phyloP scores from a whole-genome alignment of 2,888 invertebrate genomes.

The Scrobipalpa costella region DNA sequence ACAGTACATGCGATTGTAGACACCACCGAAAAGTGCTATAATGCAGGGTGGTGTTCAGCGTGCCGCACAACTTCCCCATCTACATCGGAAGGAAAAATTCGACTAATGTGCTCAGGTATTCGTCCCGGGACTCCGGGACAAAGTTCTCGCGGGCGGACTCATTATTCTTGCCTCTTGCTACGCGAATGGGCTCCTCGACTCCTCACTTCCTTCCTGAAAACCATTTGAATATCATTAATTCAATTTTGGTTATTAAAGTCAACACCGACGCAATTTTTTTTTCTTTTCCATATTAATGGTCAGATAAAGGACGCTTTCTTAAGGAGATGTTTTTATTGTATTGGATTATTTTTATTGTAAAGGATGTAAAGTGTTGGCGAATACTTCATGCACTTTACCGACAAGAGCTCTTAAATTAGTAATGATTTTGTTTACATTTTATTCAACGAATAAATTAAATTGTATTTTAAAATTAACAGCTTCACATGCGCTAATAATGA shows the following conservation, averaged over 20 bases:
- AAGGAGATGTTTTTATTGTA: too few species aligned
- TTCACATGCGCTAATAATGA: too few species aligned
- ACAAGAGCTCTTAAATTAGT: too few species aligned
- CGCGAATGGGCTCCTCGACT: slow-evolving; percentile 70
- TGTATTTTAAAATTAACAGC: too few species aligned
- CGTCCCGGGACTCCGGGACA: not conserved
- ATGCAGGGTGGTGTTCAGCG: not conserved
- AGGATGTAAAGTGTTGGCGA: too few species aligned
- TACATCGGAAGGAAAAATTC: slow-evolving; percentile 15
- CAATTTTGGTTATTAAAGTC: slow-evolving; percentile 47
- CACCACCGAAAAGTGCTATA: too few species aligned
- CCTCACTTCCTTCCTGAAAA: slow-evolving; percentile 64
- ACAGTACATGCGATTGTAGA: too few species aligned
- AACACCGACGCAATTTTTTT: slow-evolving; percentile 41
- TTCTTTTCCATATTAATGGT: not conserved
- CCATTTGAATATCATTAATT: slow-evolving; percentile 63
- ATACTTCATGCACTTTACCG: too few species aligned
- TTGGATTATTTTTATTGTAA: too few species aligned
- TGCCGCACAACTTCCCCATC: not conserved
- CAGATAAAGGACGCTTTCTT: not conserved
- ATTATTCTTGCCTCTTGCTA: slow-evolving; percentile 59
- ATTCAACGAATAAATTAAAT: too few species aligned
- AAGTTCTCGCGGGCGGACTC: slow-evolving; percentile 37
- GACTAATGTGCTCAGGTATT: slow-evolving; percentile 16
- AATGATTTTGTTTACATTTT: too few species aligned